These are phyloP conservation scores for Tetramorium alpestre DNA, from an alignment of 1,140 invertebrate species.

Conservation along the genomic window DNA sequence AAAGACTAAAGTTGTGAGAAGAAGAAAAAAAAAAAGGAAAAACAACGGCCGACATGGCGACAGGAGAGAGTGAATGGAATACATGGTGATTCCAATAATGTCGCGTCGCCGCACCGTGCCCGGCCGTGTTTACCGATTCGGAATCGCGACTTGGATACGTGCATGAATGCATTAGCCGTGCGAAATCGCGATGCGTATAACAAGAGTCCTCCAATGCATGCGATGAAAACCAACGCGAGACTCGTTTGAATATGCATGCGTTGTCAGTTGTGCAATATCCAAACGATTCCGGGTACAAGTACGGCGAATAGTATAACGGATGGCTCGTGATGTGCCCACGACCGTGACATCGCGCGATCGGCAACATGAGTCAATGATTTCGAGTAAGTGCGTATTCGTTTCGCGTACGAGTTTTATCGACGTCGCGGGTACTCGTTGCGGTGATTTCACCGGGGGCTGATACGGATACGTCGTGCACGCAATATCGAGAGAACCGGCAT, in stretches of 20 bases:
- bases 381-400: not conserved
- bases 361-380: not conserved
- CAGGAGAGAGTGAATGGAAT: not conserved
- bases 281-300: conserved; percentile 43
- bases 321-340: conserved; percentile 14
- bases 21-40: not conserved
- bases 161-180: conserved; percentile 51
- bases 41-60: not conserved
- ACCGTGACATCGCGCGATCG: not conserved
- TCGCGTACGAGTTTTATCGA: conserved; percentile 46
- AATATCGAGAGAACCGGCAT: conserved; percentile 20
- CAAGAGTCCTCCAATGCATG: conserved; percentile 39
- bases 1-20: not conserved
- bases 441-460: conserved; percentile 18
- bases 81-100: conserved; percentile 23
- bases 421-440: not conserved
- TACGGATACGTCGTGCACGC: conserved; percentile 13
- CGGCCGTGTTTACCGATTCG: conserved; percentile 41
- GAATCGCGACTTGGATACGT: conserved; percentile 43
- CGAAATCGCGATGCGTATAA: conserved; percentile 52
- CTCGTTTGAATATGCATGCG: conserved; percentile 51
- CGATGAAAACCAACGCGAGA: conserved; percentile 40
- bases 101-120: conserved; percentile 19
- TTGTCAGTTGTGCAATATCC: conserved; percentile 33
- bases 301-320: not conserved